Evolutionary conservation across 2,113 vertebrate species (phyloP), one percentile per base, ranked within the genome.

Genomic region (Syrmaticus mikado): DNA sequence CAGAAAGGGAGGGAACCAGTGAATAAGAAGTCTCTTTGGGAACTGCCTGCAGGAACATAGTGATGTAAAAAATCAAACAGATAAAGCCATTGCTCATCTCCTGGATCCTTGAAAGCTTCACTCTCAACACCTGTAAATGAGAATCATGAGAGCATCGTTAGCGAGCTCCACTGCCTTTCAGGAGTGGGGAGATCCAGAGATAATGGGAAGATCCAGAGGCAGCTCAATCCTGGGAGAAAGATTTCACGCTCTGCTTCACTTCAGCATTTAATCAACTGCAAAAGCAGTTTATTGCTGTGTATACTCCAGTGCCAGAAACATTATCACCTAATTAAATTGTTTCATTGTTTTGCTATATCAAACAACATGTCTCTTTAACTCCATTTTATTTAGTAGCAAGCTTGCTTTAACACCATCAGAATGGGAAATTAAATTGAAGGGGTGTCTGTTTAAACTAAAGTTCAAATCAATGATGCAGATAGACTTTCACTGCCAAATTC

Each of bases 401-500:
- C 92, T 97, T 96, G 67, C 80, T 95, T 96, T 96, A 96, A 94
- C 79, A 62, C 91, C 80, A 78, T 71, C 58, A 92, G 93, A 96
- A 97, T 90, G 68, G 80, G 94, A 85, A 96, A 97, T 96, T 96
- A 97, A 97, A 96, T 96, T 93, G 90, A 96, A 94, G 34, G 75
- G 85, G 85, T 38, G 70, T 96, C 92, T 93, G 79, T 96, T 96
- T 96, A 85, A 92, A 87, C 72, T 91, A 66, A 86, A 91, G 94
- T 96, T 96, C 95, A 96, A 97, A 97, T 98, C 97, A 97, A 94
- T 97, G 97, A 96, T 79, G 85, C 84, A 95, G 96, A 95, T 94
- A 77, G 57, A 55, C 41, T 91, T 95, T 93, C 25, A 55, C 83
- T 96, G 93, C 81, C 92, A 85, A 96, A 96, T 90, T 90, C 90